Evolutionary conservation across 2,888 invertebrate species (phyloP), one percentile per base, ranked within the genome.

Genomic region (Galeruca laticollis): DNA sequence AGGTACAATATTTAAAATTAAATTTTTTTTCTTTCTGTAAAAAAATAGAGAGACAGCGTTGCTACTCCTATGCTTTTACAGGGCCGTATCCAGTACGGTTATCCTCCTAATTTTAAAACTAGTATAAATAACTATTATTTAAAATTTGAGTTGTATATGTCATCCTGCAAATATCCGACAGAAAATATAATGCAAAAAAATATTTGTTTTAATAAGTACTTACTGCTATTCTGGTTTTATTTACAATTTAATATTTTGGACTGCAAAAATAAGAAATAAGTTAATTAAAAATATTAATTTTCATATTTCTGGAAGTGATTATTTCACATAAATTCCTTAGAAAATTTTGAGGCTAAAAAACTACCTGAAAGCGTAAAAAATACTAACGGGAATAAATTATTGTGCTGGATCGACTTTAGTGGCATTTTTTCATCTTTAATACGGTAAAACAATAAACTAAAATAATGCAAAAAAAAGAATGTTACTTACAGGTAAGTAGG

Each of bases 401-500:
- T 15, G 47, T 47, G 47, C n/a, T 18, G 15, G 47, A 18, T 47
- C 33, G 56, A 56, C 9, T 35, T 35, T 35, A 35, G 15, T 35
- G 33, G 18, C 9, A 15, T 33, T 35, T 18, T 51, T 57, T 57
- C 15, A 33, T 18, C 56, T 33, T 15, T 47, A 35, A 56, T 6
- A 15, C 26, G 11, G 8, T 54, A 35, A 57, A 35, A 31, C 5
- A 57, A 21, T 35, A 18, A 35, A 57, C 31, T 57, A 56, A 65
- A 68, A 73, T 67, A 71, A 61, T 35, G 70, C 66, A 61, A 68
- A 73, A 70, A 26, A 26, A 70, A 67, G 64, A 70, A 47, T 63
- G 68, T 72, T 73, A 75, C 73, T 73, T 69, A 75, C 72, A 72
- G 66, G 66, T 73, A 68, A 69, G 62, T 69, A 72, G 73, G 67